Evolutionary conservation across 2,113 vertebrate species (phyloP), one percentile per base, ranked within the genome.

Genomic region (Mormoops blainvillei): DNA sequence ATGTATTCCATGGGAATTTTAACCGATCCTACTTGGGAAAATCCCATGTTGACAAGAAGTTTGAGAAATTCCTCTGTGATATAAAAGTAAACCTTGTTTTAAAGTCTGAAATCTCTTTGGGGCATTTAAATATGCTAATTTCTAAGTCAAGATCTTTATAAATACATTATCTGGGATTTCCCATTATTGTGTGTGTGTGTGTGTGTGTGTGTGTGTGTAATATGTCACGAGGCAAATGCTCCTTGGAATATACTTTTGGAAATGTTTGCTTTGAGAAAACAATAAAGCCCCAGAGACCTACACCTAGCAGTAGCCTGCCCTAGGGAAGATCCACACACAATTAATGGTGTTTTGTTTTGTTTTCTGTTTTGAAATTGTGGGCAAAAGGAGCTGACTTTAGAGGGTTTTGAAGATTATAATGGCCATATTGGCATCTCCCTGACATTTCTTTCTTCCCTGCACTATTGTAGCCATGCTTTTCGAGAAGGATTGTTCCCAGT

Each of bases 241-340:
- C 76, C 71, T 82, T 92, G 48, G 76, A 65, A 82, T 86, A 91
- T 10, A 26, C 26, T 91, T 95, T 70, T 58, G 67, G 41, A 95
- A 83, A 93, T 82, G 31, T 91, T 95, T 96, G 67, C 91, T 82
- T 86, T 91, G 94, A 89, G 48, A 89, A 85, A 97, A 96, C 90
- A 91, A 1, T 36, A 61, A 78, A 58, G 31, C 95, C 52, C 82
- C 52, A 14, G 89, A 92, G 94, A 87, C 3, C 2, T 58, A 48
- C 10, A 38, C 78, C 33, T 43, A 77, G 19, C 24, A 61, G 22
- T 1, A 7, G 33, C 38, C 56, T 74, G 14, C 50, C 54, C 94
- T 50, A 36, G 86, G 86, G 77, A 89, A 85, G 9, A 45, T 56
- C 10, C 54, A 36, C n/a, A 65, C 38, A 36, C 18, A 65, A 77